Evolutionary conservation across 2,113 vertebrate species (phyloP).

Genomic region (Helogale parvula): DNA sequence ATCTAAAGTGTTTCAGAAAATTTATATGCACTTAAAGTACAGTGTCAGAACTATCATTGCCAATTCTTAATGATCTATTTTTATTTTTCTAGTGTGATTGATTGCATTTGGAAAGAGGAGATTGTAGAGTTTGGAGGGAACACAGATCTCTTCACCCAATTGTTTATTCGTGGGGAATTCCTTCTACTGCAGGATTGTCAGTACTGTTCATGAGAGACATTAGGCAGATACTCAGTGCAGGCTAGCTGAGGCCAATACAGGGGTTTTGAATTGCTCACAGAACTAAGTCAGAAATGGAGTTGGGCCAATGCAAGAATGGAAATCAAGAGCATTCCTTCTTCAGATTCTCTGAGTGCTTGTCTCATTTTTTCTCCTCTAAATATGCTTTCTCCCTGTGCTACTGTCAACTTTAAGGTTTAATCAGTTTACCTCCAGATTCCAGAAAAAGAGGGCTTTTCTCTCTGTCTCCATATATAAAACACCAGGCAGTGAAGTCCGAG

Average conservation of each 20-base stretch:
- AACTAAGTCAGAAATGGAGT: neutral
- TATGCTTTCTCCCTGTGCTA: neutral
- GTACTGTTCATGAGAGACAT: neutral
- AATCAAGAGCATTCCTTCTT: neutral
- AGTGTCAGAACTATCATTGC: neutral
- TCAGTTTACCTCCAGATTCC: neutral
- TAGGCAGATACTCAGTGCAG: neutral
- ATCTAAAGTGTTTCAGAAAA: neutral
- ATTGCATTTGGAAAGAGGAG: neutral
- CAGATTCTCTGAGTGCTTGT: neutral
- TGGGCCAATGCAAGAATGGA: neutral
- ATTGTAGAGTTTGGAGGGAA: neutral
- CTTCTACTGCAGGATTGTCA: neutral
- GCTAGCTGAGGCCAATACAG: neutral
- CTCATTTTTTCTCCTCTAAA: neutral
- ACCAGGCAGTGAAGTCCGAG: neutral
- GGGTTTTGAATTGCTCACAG: neutral
- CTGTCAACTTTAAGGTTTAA: neutral
- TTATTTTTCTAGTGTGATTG: neutral
- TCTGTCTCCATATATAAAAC: neutral
- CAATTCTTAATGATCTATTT: neutral
- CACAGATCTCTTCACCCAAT: neutral
- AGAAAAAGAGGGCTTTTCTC: neutral
- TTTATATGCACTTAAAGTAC: neutral
- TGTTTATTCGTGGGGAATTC: neutral